A percentile compares a stretch with the other conserved stretches of the same genome.
Evolutionary conservation across 64 coral and sea anemone genomes (phyloP).

Genomic region (Catalaphyllia jardinei): DNA sequence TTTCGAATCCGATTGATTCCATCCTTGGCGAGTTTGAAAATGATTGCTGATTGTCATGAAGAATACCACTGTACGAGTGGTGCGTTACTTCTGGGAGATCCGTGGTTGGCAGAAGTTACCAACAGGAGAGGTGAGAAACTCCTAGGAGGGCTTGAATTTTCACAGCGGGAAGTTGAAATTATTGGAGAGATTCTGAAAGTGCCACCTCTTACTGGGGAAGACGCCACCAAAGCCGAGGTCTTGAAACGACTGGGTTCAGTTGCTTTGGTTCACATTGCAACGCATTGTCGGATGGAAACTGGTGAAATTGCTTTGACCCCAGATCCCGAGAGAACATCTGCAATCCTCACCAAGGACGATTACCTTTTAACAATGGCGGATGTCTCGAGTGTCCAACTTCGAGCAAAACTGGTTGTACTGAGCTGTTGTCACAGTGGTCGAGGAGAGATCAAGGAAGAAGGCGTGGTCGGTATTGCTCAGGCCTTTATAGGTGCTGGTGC

Average conservation of each 20-base stretch:
- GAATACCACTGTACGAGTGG: not conserved
- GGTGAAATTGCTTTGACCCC: constrained; percentile 11
- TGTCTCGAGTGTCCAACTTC: not conserved
- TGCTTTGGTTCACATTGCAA: constrained; percentile 28
- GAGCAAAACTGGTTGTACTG: constrained; percentile 12
- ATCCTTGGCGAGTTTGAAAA: not conserved
- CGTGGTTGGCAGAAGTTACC: not conserved
- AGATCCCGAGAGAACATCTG: too few species aligned
- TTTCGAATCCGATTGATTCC: constrained; percentile 3
- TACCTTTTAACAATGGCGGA: constrained; percentile 38
- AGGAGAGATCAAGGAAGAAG: constrained; percentile 19
- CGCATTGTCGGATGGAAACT: not conserved
- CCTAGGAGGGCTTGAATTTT: not conserved
- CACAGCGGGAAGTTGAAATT: constrained; percentile 1
- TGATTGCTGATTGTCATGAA: not conserved
- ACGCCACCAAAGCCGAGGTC: constrained; percentile 10
- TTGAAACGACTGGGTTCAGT: constrained; percentile 6
- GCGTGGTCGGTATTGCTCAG: constrained; percentile 22
- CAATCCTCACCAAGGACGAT: not conserved
- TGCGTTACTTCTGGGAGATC: constrained; percentile 5
- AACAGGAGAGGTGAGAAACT: not conserved
- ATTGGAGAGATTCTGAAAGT: constrained; percentile 6
- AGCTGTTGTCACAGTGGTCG: constrained; percentile 34
- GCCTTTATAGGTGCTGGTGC: constrained; percentile 21
- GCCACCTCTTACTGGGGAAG: not conserved